Evolutionary conservation across 2,797 vertebrate genomes (phyloP).

Genomic region (Tolypeutes matacus): DNA sequence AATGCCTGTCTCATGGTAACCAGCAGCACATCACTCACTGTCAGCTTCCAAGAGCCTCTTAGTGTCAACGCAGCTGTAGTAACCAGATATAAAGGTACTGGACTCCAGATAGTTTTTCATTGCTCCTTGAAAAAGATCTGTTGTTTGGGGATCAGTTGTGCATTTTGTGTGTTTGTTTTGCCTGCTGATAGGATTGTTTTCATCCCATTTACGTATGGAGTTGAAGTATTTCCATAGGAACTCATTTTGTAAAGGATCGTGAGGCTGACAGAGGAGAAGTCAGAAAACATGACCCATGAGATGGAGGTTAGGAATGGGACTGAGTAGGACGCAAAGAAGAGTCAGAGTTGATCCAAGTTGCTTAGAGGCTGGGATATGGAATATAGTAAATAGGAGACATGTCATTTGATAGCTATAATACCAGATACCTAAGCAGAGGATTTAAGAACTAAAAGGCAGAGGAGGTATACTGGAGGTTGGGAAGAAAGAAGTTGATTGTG

Average conservation of each 20-base stretch:
- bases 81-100: slow-evolving; percentile 96
- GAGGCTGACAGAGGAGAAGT: slow-evolving; percentile 34
- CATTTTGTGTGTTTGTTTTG: background rate
- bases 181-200: background rate
- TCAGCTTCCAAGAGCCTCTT: slow-evolving; percentile 96
- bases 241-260: background rate
- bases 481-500: background rate
- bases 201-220: background rate
- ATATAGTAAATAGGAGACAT: background rate
- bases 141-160: background rate
- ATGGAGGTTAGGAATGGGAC: background rate
- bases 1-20: slow-evolving; percentile 94
- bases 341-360: background rate
- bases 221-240: slow-evolving; percentile 17
- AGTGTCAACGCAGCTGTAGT: slow-evolving; percentile 95
- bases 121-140: slow-evolving; percentile 54
- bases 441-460: background rate
- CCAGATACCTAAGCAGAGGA: background rate
- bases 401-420: background rate
- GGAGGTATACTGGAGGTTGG: background rate
- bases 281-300: background rate
- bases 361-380: background rate
- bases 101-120: slow-evolving; percentile 70
- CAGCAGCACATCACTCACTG: slow-evolving; percentile 94
- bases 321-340: background rate